Base-by-base conservation (phyloP, 2,797 vertebrate species). In the Bovichtus diacanthus region DNA sequence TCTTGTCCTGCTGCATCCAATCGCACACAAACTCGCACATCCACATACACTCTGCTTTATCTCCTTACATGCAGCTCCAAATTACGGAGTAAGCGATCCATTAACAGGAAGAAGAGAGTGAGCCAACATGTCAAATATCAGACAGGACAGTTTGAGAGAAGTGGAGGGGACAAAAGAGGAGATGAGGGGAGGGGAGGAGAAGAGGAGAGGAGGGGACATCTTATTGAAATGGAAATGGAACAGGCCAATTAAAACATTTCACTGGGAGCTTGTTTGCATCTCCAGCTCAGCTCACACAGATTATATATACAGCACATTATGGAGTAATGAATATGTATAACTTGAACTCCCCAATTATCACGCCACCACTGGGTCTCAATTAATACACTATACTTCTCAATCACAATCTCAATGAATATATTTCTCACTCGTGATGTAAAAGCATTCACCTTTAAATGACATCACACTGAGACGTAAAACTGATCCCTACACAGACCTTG, bases 221-320 rank as follows among this genome's bases (percentile, higher is more conserved):
- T 89, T 92, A 92, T 94, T 94, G 91, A 94, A 94, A 93, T 94
- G 93, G 91, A 93, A 94, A 93, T 94, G 76, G 89, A 88, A 87
- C 89, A 89, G 88, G 87, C 91, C 93, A 94, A 94, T 93, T 94
- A 94, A 93, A 93, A 90, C 87, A 85, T 90, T 93, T 92, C 90
- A 92, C 85, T 88, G 84, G 88, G 85, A 92, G 91, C 91, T 91
- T 90, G 92, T 93, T 93, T 93, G 91, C 85, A 90, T 92, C 88
- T 88, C 84, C 51, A 81, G 82, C 90, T 90, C 82, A 66, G 86
- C 88, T 87, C 84, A 81, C 81, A 78, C 69, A 88, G 85, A 91
- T 93, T 93, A 93, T 93, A 88, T 90, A 93, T 94, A 86, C 93
- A 93, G 90, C 92, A 93, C 91, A 94, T 94, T 93, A 93, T 91